Percentiles rank a stretch among this genome's conserved stretches.
Conservation (phyloP, 2,113 vertebrate genomes). For the Meleagris gallopavo region DNA sequence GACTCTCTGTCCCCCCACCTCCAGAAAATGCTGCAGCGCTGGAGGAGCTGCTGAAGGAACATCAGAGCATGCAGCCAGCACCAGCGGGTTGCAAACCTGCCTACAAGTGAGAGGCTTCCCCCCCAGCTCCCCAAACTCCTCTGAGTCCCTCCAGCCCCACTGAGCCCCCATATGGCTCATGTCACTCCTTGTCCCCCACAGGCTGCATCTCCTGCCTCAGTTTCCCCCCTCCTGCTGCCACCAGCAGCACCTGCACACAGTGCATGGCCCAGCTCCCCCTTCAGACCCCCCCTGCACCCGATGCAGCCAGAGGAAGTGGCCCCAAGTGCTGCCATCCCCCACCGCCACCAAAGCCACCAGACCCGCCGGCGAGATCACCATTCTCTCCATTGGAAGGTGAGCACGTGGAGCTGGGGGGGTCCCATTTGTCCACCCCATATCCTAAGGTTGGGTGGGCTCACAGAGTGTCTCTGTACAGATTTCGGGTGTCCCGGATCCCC, state of each 20-base stretch:
- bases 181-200: background rate
- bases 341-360: constrained; percentile 72
- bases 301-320: constrained; percentile 94
- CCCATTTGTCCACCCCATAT: background rate
- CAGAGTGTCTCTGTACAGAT: constrained; percentile 73
- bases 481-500: constrained; percentile 93
- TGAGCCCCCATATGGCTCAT: background rate
- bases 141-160: rapidly evolving
- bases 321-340: constrained; percentile 78
- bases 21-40: constrained; percentile 92
- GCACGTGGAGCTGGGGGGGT: background rate
- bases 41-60: constrained; percentile 93
- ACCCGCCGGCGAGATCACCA: constrained; percentile 79
- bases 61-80: constrained; percentile 84
- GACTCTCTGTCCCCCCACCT: background rate
- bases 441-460: background rate
- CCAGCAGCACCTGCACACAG: constrained; percentile 92
- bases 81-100: constrained; percentile 75
- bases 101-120: constrained; percentile 81
- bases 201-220: constrained; percentile 75
- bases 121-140: too few relatives aligned
- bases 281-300: constrained; percentile 85
- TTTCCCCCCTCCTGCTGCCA: constrained; percentile 85
- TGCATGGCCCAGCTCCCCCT: constrained; percentile 84
- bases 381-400: constrained; percentile 93